phyloP scores from a whole-genome alignment of 2,797 vertebrate genomes.

The Helarctos malayanus region DNA sequence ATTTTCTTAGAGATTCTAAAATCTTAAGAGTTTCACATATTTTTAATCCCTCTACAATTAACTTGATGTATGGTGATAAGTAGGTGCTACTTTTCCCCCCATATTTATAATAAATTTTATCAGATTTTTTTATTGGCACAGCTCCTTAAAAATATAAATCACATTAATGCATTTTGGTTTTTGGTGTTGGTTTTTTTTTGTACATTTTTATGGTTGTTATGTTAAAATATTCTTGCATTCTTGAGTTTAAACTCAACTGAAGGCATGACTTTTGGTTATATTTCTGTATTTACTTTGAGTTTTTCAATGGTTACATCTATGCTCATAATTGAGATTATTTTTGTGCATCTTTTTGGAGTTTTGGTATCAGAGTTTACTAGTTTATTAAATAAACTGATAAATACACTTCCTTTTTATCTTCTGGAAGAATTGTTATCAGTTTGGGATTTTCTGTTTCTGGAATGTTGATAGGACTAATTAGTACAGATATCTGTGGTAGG shows the following conservation, averaged over 20 bases:
- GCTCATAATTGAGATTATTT: neutral
- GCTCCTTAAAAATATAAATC: neutral
- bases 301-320: neutral
- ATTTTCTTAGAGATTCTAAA: neutral
- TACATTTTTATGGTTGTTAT: neutral
- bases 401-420: neutral
- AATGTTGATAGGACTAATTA: neutral
- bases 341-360: neutral
- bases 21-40: neutral
- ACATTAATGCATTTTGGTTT: neutral
- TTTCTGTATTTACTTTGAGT: neutral
- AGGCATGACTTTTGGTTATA: neutral
- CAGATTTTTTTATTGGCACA: neutral
- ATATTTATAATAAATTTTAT: neutral
- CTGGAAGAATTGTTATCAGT: neutral
- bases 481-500: neutral
- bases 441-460: neutral
- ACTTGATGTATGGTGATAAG: neutral
- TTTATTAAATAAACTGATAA: neutral
- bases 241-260: neutral
- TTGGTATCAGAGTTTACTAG: neutral
- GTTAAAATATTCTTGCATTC: neutral
- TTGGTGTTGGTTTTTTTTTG: neutral
- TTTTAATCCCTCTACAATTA: neutral
- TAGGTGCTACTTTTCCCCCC: neutral